Percentiles rank a stretch among this genome's conserved stretches.
Evolutionary conservation across 2,797 vertebrate species (phyloP).

Genomic region (Odontamblyopus lacepedii): DNA sequence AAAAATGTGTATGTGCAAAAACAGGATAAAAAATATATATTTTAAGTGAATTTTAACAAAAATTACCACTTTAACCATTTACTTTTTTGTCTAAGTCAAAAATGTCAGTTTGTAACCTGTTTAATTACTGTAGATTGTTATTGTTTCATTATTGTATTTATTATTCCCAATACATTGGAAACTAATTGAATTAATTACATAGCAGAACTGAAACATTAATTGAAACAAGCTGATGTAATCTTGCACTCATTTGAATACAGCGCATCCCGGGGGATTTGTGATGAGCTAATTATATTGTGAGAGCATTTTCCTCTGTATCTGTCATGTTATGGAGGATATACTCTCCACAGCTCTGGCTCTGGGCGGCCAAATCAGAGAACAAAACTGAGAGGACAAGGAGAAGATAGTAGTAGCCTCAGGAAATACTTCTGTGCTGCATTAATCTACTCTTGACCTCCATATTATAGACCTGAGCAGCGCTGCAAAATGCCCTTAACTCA

Average conservation of each 20-base stretch:
- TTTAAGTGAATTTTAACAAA: no score
- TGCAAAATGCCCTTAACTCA: constrained; percentile 40
- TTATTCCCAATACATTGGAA: constrained; percentile 3
- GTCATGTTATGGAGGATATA: constrained; percentile 33
- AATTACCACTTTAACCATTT: no score
- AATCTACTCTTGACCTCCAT: constrained; percentile 41
- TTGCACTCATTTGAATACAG: constrained; percentile 1
- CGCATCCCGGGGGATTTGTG: constrained; percentile 6
- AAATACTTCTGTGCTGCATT: constrained; percentile 18
- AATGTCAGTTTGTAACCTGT: no score
- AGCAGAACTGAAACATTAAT: constrained; percentile 1
- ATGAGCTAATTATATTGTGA: constrained; percentile 31
- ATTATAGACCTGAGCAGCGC: constrained; percentile 37
- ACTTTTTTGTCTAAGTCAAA: no score
- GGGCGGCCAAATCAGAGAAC: constrained; percentile 44
- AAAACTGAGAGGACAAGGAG: constrained; percentile 22
- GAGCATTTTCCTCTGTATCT: constrained; percentile 19
- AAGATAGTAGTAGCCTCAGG: constrained; percentile 40
- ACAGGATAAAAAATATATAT: no score
- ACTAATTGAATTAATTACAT: background rate
- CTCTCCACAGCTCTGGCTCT: constrained; percentile 43
- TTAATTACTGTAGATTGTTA: background rate
- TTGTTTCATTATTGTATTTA: background rate
- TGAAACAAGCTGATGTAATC: constrained; percentile 13
- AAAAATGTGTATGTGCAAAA: background rate